These are phyloP conservation scores for Dasypogon diadema DNA, from an alignment of 2,888 invertebrate species.

Conservation along the genomic window DNA sequence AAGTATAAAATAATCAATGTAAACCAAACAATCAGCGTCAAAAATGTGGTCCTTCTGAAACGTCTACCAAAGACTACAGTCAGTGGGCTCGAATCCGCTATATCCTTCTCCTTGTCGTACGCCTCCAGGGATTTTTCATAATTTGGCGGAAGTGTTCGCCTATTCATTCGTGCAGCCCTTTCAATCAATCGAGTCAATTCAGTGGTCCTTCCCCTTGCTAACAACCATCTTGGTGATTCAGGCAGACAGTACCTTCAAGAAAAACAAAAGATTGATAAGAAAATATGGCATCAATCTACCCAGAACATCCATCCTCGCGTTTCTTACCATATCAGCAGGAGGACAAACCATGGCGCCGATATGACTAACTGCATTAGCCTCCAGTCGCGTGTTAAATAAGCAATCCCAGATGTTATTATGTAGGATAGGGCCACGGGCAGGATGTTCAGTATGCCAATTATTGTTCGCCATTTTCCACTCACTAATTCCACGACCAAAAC, in stretches of 20 bases:
- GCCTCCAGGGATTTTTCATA: constrained; percentile 74
- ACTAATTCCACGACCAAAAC: constrained; percentile 76
- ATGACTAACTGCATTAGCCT: constrained; percentile 70
- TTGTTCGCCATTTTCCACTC: constrained; percentile 75
- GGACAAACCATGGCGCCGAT: constrained; percentile 72
- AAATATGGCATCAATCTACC: neutral
- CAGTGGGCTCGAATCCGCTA: constrained; percentile 70
- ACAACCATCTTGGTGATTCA: constrained; percentile 83
- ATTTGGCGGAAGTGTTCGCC: constrained; percentile 74
- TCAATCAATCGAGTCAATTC: constrained; percentile 76
- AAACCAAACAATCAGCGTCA: constrained; percentile 80
- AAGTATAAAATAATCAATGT: constrained; percentile 82
- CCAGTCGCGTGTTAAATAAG: constrained; percentile 74
- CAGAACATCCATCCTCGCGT: constrained; percentile 28
- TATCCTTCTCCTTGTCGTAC: constrained; percentile 52
- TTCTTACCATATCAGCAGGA: constrained; percentile 71
- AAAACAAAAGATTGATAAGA: constrained; percentile 22
- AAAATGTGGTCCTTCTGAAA: constrained; percentile 76
- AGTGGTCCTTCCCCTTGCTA: constrained; percentile 77
- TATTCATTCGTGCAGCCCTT: constrained; percentile 76
- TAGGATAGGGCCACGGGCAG: constrained; percentile 75
- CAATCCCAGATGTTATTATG: constrained; percentile 73
- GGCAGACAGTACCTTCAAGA: constrained; percentile 77
- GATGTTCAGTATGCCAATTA: constrained; percentile 75
- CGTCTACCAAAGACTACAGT: constrained; percentile 76